Percentiles rank a stretch among this genome's conserved stretches.
phyloP scores from a whole-genome alignment of 2,888 invertebrate species.

The Philonicus albiceps region DNA sequence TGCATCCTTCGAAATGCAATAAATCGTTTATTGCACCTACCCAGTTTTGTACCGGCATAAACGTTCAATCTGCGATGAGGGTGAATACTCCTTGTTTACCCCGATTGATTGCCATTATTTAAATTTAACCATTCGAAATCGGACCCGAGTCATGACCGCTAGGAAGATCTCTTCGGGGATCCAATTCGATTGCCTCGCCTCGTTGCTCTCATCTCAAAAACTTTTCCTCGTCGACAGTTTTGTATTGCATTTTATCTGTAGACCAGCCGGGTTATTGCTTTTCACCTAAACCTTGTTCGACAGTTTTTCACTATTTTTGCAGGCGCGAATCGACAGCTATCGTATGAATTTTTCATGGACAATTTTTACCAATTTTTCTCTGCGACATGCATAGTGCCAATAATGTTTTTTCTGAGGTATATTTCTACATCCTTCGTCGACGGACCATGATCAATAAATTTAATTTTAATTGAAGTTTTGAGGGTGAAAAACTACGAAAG shows the following conservation, averaged over 20 bases:
- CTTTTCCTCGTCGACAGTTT: neutral
- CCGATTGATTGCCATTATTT: neutral
- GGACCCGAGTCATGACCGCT: neutral
- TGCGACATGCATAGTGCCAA: neutral
- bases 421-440: neutral
- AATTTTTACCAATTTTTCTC: neutral
- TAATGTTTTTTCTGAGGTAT: neutral
- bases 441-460: neutral
- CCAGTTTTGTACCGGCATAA: neutral
- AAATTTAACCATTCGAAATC: neutral
- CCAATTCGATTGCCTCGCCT: neutral
- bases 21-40: neutral
- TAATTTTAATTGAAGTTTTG: neutral
- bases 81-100: neutral
- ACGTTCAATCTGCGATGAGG: neutral
- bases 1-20: neutral
- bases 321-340: neutral
- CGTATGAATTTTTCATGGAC: neutral
- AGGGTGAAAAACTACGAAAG: neutral
- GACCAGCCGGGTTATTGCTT: neutral
- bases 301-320: neutral
- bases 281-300: neutral
- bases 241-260: neutral
- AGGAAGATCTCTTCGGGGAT: neutral
- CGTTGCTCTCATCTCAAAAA: neutral